These are phyloP conservation scores for Enteromius unitaeniatus DNA, from an alignment of 2,797 vertebrate species.

Conservation along the genomic window DNA sequence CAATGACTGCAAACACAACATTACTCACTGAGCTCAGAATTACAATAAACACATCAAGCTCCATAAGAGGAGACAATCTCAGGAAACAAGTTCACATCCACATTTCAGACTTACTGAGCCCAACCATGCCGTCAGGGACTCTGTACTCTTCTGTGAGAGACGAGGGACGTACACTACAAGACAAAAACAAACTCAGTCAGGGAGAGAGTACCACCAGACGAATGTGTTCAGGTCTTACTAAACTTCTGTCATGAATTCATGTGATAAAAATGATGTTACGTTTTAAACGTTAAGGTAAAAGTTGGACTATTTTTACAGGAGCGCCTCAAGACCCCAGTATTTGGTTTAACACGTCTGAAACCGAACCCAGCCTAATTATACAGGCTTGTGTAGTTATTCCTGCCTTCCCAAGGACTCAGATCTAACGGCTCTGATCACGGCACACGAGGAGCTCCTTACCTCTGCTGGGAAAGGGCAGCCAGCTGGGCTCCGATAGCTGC, in stretches of 20 bases:
- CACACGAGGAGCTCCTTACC: slow-evolving; percentile 72
- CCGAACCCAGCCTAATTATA: not conserved
- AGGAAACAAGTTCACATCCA: not conserved
- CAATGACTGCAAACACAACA: slow-evolving; percentile 82
- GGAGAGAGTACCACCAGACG: not conserved
- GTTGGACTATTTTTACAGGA: not conserved
- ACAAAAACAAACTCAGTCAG: not conserved
- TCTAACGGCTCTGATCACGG: not conserved
- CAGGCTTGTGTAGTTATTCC: not conserved
- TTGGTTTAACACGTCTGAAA: not conserved
- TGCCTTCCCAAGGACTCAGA: not conserved
- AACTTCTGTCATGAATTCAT: no score
- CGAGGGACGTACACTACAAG: slow-evolving; percentile 72
- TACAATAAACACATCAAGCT: no score
- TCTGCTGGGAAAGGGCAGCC: slow-evolving; percentile 89
- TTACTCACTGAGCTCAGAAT: not conserved
- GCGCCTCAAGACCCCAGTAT: not conserved
- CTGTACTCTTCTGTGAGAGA: slow-evolving; percentile 88
- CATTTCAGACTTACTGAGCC: slow-evolving; percentile 87
- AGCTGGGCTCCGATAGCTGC: slow-evolving; percentile 89
- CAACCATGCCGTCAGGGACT: slow-evolving; percentile 94
- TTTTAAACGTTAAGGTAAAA: not conserved
- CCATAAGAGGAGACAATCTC: not conserved
- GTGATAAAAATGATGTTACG: not conserved
- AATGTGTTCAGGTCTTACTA: not conserved